A percentile compares a stretch with the other conserved stretches of the same genome.
Conservation (phyloP, 2,888 invertebrate species). For the Cataglyphis albicans region DNA sequence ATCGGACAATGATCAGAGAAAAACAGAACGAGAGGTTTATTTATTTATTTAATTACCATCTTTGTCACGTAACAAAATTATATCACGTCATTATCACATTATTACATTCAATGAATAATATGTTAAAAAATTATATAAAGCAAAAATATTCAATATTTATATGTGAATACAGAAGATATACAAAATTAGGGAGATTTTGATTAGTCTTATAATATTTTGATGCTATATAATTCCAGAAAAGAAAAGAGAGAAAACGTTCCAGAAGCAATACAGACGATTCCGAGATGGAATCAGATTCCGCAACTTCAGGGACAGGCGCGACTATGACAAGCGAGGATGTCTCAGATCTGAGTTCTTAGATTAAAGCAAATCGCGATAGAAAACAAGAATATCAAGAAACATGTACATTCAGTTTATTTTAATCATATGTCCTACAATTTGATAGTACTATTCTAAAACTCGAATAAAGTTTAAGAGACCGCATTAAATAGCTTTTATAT, state of each 20-base stretch:
- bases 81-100: background rate
- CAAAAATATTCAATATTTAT: background rate
- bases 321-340: constrained; percentile 63
- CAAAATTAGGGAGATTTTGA: background rate
- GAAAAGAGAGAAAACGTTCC: constrained; percentile 46
- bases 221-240: constrained; percentile 33
- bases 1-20: constrained; percentile 13
- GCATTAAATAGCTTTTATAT: background rate
- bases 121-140: background rate
- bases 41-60: background rate
- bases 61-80: background rate
- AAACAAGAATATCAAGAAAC: background rate
- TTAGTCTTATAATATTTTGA: background rate
- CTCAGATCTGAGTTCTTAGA: constrained; percentile 60
- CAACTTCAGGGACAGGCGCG: constrained; percentile 55
- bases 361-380: background rate
- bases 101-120: background rate
- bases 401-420: background rate
- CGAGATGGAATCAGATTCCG: constrained; percentile 61
- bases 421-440: background rate
- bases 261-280: constrained; percentile 39
- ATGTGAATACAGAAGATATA: background rate
- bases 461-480: constrained; percentile 17
- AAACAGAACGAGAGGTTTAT: constrained; percentile 23
- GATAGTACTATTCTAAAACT: background rate